Evolutionary conservation across 2,797 vertebrate species (phyloP).

Genomic region (Epinephelus malabaricus): DNA sequence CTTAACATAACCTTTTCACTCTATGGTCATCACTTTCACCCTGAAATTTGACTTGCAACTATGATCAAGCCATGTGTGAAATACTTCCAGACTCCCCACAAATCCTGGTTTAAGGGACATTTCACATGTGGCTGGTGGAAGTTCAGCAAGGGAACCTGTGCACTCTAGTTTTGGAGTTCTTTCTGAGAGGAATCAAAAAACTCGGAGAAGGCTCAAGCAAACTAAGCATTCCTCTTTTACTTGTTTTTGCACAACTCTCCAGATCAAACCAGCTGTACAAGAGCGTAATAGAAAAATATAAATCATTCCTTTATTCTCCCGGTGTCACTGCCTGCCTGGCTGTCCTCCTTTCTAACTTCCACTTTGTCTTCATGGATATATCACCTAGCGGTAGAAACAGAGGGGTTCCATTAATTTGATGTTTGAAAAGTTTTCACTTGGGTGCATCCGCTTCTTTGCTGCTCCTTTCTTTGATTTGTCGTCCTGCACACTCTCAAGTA

Average conservation of each 20-base stretch:
- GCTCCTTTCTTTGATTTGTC: neutral
- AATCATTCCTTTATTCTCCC: neutral
- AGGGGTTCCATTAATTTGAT: neutral
- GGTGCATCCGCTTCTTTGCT: neutral
- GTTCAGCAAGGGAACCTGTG: neutral
- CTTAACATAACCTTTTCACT: too few species aligned
- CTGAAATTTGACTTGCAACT: neutral
- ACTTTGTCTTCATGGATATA: conserved; percentile 24
- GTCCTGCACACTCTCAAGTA: neutral
- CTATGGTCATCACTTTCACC: neutral
- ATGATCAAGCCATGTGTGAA: neutral
- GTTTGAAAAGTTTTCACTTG: neutral
- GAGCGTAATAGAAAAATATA: neutral
- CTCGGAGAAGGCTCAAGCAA: neutral
- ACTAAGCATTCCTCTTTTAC: neutral
- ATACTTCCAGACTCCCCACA: neutral
- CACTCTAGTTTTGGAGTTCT: neutral
- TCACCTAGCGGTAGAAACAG: neutral
- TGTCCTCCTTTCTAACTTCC: conserved; percentile 1
- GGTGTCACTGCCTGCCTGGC: neutral
- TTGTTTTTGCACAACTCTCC: neutral
- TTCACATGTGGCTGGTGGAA: neutral
- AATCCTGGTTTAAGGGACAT: neutral
- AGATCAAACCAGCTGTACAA: neutral
- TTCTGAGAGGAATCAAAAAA: neutral